Conservation (phyloP, 2,888 invertebrate species). For the Halictus quadricinctus region DNA sequence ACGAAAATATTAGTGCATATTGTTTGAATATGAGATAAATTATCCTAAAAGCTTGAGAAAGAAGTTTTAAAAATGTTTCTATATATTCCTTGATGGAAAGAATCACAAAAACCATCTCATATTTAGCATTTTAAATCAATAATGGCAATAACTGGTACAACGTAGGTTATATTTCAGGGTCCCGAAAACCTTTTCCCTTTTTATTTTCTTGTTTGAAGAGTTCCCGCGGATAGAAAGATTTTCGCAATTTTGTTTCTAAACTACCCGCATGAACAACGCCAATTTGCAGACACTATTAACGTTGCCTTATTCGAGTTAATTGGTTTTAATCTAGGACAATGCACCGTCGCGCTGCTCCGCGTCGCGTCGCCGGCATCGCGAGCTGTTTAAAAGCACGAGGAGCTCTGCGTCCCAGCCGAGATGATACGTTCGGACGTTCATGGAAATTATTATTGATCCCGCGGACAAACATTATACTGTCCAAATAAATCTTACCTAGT, state of each 20-base stretch:
- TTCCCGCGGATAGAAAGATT: conserved; percentile 2
- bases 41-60: neutral
- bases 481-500: neutral
- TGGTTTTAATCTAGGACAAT: conserved; percentile 50
- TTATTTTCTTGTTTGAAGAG: neutral
- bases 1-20: neutral
- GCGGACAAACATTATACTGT: conserved; percentile 2
- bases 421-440: neutral
- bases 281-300: conserved; percentile 51
- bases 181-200: neutral
- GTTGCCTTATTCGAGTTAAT: conserved; percentile 52
- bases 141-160: neutral
- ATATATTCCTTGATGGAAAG: neutral
- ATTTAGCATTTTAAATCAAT: neutral
- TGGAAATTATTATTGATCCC: conserved; percentile 16
- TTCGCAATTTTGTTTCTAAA: conserved; percentile 31
- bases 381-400: conserved; percentile 28
- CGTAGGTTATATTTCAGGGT: neutral
- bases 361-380: conserved; percentile 19
- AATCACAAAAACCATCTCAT: neutral
- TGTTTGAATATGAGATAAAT: neutral
- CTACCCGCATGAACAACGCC: conserved; percentile 28
- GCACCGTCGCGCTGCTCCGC: conserved; percentile 7
- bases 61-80: neutral
- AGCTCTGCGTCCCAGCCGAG: conserved; percentile 7